Base-by-base conservation (phyloP, 2,797 vertebrate species). In the Oryzias sinensis region DNA sequence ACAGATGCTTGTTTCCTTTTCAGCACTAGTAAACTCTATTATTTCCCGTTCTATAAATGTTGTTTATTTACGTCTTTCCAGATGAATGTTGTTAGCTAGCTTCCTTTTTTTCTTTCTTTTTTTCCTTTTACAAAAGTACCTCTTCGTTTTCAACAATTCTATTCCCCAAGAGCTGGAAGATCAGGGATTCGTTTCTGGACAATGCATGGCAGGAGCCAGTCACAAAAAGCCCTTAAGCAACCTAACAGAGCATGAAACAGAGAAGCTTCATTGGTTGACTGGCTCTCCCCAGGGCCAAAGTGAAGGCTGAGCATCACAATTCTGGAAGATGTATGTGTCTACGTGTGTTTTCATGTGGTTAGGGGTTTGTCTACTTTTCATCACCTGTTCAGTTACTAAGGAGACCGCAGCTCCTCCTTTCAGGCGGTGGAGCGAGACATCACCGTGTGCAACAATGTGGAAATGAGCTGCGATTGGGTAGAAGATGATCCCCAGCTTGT, bases 171-270 rank as follows among this genome's bases (percentile, higher is more conserved):
- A 70, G 76, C 73, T 62, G 53, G 68, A 37, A 37, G 33, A 37
- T 37, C 33, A 40, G 62, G 66, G 70, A 77, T 72, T 74, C 56
- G 53, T 65, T 79, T 65, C 63, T 65, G n/a, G 22, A 62, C 64
- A 63, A 59, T 59, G 74, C 72, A 37, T 79, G 83, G 72, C 77
- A 83, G 80, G 64, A 86, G 67, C 82, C 79, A 45, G 57, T 72
- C 22, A 59, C 70, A 63, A 67, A 70, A 81, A 81, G 72, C 64
- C 56, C 45, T 73, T n/a, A 77, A 75, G 66, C 67, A 63, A 77
- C 46, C 75, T 86, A 92, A 88, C 82, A 59, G 85, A 77, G 88
- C 85, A 76, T 92, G 90, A 90, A 90, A 89, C 80, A 74, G 63
- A 68, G 68, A 72, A 77, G 76, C 56, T 77, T 78, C 62, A 43